Conservation (phyloP, 1,140 invertebrate species). For the Aphaenogaster floridana region DNA sequence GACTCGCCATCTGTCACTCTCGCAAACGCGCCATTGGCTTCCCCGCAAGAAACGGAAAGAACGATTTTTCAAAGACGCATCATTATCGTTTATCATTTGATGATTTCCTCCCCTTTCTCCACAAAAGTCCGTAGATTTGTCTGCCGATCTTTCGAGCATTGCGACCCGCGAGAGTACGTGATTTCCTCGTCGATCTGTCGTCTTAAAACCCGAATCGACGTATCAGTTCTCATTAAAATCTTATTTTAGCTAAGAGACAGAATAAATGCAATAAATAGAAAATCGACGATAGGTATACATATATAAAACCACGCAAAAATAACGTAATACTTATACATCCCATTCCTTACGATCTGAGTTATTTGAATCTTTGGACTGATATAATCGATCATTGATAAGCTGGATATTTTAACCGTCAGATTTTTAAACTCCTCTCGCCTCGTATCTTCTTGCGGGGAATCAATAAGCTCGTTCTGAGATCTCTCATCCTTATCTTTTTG, state of each 20-base stretch:
- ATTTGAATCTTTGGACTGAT: background rate
- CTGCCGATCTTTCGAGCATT: constrained; percentile 16
- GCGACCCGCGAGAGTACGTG: background rate
- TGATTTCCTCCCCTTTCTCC: constrained; percentile 52
- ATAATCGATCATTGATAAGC: background rate
- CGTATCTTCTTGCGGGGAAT: background rate
- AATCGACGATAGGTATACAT: background rate
- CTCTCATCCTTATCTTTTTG: constrained; percentile 2
- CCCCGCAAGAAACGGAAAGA: constrained; percentile 55
- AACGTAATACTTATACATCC: background rate
- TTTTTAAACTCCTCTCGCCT: background rate
- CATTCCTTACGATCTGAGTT: background rate
- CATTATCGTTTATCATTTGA: constrained; percentile 65
- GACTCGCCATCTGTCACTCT: constrained; percentile 60
- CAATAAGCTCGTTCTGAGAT: constrained; percentile 21
- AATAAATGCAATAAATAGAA: background rate
- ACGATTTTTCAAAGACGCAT: constrained; percentile 54
- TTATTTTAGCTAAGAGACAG: background rate
- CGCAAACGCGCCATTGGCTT: constrained; percentile 57
- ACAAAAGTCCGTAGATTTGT: constrained; percentile 39
- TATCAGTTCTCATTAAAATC: background rate
- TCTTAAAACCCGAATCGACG: background rate
- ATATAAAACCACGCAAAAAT: background rate
- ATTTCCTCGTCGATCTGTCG: background rate
- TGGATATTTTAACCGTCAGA: background rate